phyloP scores from a whole-genome alignment of 2,888 invertebrate genomes.

The Cryptus armator region DNA sequence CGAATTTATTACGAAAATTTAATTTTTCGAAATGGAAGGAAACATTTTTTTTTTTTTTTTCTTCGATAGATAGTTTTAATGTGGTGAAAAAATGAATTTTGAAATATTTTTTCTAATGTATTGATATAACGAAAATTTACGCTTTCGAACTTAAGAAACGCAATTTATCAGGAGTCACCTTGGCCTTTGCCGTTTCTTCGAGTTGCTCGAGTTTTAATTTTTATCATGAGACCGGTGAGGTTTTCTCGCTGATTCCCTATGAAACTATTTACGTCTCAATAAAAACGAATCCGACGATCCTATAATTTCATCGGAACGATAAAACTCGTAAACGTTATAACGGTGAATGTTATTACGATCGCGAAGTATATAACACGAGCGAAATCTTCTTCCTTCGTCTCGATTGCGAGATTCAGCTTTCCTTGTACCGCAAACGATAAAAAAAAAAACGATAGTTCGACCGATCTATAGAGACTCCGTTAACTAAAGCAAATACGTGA shows the following conservation, averaged over 20 bases:
- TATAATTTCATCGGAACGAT: slow-evolving; percentile 36
- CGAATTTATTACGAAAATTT: too few relatives aligned
- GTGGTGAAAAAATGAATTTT: too few relatives aligned
- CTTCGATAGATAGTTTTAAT: too few relatives aligned
- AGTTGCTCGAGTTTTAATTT: background rate
- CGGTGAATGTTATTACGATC: slow-evolving; percentile 10
- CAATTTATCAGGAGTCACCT: background rate
- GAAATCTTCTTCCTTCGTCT: background rate
- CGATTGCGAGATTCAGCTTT: background rate
- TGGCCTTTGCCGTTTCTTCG: background rate
- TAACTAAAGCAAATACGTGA: slow-evolving; percentile 20
- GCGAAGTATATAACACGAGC: background rate
- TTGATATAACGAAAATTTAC: background rate
- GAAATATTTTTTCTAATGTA: too few relatives aligned
- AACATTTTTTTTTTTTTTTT: too few relatives aligned
- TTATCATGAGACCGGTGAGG: slow-evolving; percentile 7
- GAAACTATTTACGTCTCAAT: slow-evolving; percentile 23
- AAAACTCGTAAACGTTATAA: slow-evolving; percentile 27
- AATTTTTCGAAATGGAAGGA: too few relatives aligned
- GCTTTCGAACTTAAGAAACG: background rate
- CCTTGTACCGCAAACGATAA: slow-evolving; percentile 4
- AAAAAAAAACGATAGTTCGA: slow-evolving; percentile 3
- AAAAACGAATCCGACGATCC: slow-evolving; percentile 41
- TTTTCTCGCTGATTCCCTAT: background rate
- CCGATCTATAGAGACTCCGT: background rate